These are phyloP conservation scores for Pelagia noctiluca DNA, from an alignment of 30 jellyfish, hydroid and myxozoan species.

Conservation along the genomic window DNA sequence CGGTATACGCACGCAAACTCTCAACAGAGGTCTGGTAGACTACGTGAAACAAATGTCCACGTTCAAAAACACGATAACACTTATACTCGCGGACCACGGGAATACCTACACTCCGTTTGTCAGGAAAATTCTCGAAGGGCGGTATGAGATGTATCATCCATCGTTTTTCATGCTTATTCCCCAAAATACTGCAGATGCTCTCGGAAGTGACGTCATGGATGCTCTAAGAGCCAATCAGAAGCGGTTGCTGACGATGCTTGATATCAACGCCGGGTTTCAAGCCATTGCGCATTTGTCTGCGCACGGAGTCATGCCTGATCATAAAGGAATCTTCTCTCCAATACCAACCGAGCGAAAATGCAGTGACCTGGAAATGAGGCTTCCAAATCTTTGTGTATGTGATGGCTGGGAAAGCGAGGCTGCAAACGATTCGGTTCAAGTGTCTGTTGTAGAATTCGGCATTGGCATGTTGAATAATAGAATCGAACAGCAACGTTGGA, in stretches of 20 bases:
- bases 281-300: slow-evolving; percentile 48
- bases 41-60: slow-evolving; percentile 47
- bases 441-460: slow-evolving; percentile 75
- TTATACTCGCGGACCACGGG: slow-evolving; percentile 92
- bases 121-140: slow-evolving; percentile 71
- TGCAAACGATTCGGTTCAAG: slow-evolving; percentile 53
- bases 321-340: slow-evolving; percentile 60
- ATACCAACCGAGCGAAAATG: slow-evolving; percentile 73
- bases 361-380: slow-evolving; percentile 55
- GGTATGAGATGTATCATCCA: slow-evolving; percentile 87
- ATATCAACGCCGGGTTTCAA: slow-evolving; percentile 64
- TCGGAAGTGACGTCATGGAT: slow-evolving; percentile 74
- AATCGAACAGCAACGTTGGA: slow-evolving; percentile 54
- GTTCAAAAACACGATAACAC: slow-evolving; percentile 74
- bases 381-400: slow-evolving; percentile 88
- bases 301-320: slow-evolving; percentile 7
- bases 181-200: slow-evolving; percentile 29
- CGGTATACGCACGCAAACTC: slow-evolving; percentile 85
- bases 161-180: slow-evolving; percentile 89
- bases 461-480: slow-evolving; percentile 78
- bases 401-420: slow-evolving; percentile 80
- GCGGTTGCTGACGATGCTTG: slow-evolving; percentile 75
- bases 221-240: slow-evolving; percentile 74
- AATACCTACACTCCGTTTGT: slow-evolving; percentile 77
- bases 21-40: slow-evolving; percentile 55